Conservation (phyloP, 2,888 invertebrate species). For the Synanthedon formicaeformis region DNA sequence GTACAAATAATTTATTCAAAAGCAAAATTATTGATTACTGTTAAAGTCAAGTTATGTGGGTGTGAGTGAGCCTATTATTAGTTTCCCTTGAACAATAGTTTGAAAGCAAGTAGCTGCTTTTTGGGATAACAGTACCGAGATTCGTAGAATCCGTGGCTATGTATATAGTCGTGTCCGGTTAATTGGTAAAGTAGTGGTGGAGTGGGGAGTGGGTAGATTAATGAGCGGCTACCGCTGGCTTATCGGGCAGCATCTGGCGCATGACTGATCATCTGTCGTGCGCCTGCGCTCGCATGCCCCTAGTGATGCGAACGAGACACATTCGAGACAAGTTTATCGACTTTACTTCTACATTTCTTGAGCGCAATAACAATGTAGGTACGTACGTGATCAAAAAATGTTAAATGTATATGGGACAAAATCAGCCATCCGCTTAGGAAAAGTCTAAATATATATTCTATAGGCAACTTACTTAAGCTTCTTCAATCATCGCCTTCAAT, state of each 20-base stretch:
- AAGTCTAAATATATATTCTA: too few species aligned
- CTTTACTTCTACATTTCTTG: background rate
- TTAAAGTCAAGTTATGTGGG: too few species aligned
- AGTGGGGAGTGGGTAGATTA: slow-evolving; percentile 60
- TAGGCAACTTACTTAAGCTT: too few species aligned
- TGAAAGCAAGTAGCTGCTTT: background rate
- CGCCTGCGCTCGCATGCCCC: slow-evolving; percentile 50
- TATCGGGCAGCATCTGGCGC: slow-evolving; percentile 66
- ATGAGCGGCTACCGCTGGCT: slow-evolving; percentile 67
- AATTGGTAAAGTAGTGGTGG: slow-evolving; percentile 56
- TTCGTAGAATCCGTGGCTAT: slow-evolving; percentile 48
- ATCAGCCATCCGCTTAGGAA: too few species aligned
- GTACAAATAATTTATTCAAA: too few species aligned
- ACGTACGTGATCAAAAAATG: too few species aligned
- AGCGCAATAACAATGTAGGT: too few species aligned
- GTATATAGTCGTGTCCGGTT: slow-evolving; percentile 44
- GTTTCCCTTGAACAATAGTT: too few species aligned
- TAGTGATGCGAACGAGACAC: slow-evolving; percentile 28
- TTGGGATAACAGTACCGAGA: slow-evolving; percentile 9
- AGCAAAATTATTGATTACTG: too few species aligned
- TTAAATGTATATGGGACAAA: too few species aligned
- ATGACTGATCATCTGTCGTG: slow-evolving; percentile 71
- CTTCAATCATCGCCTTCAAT: too few species aligned
- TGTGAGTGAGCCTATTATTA: too few species aligned
- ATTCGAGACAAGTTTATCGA: background rate